Base-by-base conservation (phyloP, 1,140 invertebrate species). In the Anastatus disparis region DNA sequence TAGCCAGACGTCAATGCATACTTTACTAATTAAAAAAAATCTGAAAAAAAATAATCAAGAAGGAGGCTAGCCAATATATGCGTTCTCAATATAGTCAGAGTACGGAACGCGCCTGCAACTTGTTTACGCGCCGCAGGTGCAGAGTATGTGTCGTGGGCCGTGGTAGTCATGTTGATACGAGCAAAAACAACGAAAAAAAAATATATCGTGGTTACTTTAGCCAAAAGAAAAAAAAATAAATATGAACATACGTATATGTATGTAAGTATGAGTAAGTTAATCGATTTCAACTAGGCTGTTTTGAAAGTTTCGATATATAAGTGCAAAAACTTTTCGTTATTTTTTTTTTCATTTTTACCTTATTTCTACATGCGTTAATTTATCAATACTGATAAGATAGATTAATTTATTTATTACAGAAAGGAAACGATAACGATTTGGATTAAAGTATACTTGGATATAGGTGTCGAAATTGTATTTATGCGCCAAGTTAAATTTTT, bases 121-220 rank as follows among this genome's bases (percentile, higher is more conserved):
- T 71, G 61, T 71, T 73, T 74, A 64, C 40, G 59, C 64, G 35
- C 59, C 64, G 63, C 69, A 76, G 29, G 66, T 67, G 67, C 46
- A 27, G 26, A 42, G n/a, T 17, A n/a, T n/a, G n/a, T n/a, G n/a
- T n/a, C n/a, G n/a, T n/a, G n/a, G n/a, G n/a, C n/a, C n/a, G n/a
- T n/a, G n/a, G n/a, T n/a, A n/a, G n/a, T n/a, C n/a, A 50, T 42
- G 27, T 20, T 12, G 17, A 17, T 13, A 29, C 10, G 22, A 40
- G 42, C 46, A 40, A 17, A 46, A 59, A 53, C n/a, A 17, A 26
- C 64, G 42, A 22, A 22, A 67, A 75, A 71, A 74, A 64, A 74
- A 74, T 10, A 27, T 42, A 9, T 27, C 24, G 22, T n/a, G n/a
- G 9, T 2, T 38, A 40, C 26, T n/a, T n/a, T n/a, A 22, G 48